Conservation (phyloP, 2,113 vertebrate genomes). For the Nesoenas mayeri region DNA sequence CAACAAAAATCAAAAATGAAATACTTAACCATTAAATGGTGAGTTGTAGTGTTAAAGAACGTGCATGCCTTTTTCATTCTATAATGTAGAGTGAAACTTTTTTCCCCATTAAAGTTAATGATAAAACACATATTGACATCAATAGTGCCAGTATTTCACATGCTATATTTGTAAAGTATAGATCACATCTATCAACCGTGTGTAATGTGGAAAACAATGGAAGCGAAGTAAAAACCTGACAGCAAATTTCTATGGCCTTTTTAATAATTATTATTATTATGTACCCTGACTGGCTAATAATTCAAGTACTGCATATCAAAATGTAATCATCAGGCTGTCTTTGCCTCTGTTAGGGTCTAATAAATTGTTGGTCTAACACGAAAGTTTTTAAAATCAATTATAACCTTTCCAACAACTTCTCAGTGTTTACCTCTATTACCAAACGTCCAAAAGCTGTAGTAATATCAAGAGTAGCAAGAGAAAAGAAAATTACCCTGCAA, state of each 20-base stretch:
- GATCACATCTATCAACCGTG: background rate
- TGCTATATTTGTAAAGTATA: background rate
- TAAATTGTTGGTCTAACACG: background rate
- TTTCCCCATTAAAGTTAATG: background rate
- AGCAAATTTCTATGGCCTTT: background rate
- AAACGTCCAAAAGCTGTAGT: background rate
- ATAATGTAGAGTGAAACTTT: background rate
- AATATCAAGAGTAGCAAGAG: background rate
- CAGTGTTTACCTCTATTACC: background rate
- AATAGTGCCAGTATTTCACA: background rate
- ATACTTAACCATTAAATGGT: background rate
- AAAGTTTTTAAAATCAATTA: background rate
- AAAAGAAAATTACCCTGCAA: background rate
- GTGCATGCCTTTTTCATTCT: background rate
- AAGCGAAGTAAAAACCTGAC: background rate
- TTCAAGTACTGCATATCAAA: background rate
- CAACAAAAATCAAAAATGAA: background rate
- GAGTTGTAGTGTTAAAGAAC: background rate
- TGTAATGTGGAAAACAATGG: background rate
- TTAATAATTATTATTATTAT: background rate
- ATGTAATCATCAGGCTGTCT: background rate
- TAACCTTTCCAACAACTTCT: background rate
- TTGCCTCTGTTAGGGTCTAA: background rate
- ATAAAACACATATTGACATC: background rate
- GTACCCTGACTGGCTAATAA: background rate